Evolutionary conservation across 2,888 invertebrate species (phyloP), one percentile per base, ranked within the genome.

Genomic region (Phlogophora meticulosa): DNA sequence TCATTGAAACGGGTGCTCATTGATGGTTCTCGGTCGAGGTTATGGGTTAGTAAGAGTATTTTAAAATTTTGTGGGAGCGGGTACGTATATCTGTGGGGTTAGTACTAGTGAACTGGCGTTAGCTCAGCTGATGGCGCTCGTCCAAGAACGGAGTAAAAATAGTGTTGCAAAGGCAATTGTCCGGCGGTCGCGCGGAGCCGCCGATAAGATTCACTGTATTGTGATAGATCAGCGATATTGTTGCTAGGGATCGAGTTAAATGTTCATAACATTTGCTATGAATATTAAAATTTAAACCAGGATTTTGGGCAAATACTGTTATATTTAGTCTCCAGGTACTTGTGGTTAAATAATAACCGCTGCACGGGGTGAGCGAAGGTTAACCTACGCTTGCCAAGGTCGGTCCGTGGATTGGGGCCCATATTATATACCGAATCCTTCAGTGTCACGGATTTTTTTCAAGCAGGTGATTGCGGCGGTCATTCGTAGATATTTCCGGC

Each of bases 51-150:
- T 81, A 82, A 86, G 82, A 85, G 69, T 84, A 85, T 85, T 84
- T 84, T 81, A 83, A 84, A 85, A 87, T 90, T 93, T 89, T 85
- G 87, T 86, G 80, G 88, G 87, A 90, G 90, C 90, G 89, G 90
- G 91, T 88, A 88, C 89, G 91, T 89, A 89, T 91, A 89, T 87
- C 86, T 85, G 96, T 87, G 95, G 85, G 96, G 96, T 93, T 97
- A 97, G 88, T 97, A 80, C 45, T 76, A 96, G 82, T 97, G 88
- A 88, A 97, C 97, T 89, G 97, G 94, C 91, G 96, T 93, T 92
- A 72, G 96, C 97, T 86, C 96, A 96, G 83, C 86, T 87, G 88
- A 90, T 95, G 95, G 95, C 95, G 92, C 75, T 69, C 85, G 84
- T 93, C 95, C 95, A 95, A 94, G 89, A 90, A 87, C 88, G 83